Evolutionary conservation across 2,113 vertebrate species (phyloP), one percentile per base, ranked within the genome.

Genomic region (Psammodynastes pulverulentus): DNA sequence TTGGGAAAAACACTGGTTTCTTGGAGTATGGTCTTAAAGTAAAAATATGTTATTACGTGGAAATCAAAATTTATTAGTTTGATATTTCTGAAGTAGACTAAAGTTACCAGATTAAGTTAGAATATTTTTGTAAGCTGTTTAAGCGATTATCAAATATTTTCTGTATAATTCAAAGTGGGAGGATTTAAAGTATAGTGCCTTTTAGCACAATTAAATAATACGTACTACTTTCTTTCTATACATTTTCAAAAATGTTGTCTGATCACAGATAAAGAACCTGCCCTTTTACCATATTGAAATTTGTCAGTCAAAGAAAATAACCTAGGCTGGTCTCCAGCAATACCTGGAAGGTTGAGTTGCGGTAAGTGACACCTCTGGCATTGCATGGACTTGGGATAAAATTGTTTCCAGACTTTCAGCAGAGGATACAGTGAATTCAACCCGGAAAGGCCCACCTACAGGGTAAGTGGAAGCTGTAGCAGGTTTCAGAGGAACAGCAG

Each of bases 271-370:
- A 56, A 9, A 34, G 6, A 72, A n/a, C 26, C 21, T 52, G 19
- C 13, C 12, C 2, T 39, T 62, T 62, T 62, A 24, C 5, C 46
- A 87, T 15, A 21, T 1, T 58, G 43, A 89, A 58, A 9, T 51
- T 26, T 12, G 29, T 34, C 7, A 23, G 52, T 34, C 12, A 86
- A 9, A 3, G 91, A 93, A 84, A 95, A 86, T 10, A 53, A 4
- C 1, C 0, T 34, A 58, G 93, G 26, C 91, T 10, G 9, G 56
- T 93, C 49, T 54, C 5, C 39, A 39, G 89, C 84, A 93, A 19
- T 97, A 99, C 99, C 98, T 98, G 94, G 94, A 95, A 92, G 96
- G 89, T 89, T 96, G 93, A 94, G 96, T 96, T 17, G 97, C 96
- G 15, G 98, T 92, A 19, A 92, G 92, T n/a, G 93, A 93, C 93